phyloP scores from a whole-genome alignment of 2,888 invertebrate genomes.

The Caenorhabditis parvicauda region DNA sequence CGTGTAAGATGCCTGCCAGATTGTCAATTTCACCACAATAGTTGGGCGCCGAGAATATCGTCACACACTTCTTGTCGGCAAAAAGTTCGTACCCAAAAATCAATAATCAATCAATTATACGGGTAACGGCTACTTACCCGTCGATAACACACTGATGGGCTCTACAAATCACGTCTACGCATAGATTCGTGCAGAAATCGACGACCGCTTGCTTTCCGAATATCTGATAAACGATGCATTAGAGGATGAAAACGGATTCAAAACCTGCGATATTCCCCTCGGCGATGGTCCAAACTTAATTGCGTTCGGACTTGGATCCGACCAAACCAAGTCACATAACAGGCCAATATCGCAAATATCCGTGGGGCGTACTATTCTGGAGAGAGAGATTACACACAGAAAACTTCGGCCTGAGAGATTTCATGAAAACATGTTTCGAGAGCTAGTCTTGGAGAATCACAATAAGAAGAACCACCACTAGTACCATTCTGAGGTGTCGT shows the following conservation, averaged over 20 bases:
- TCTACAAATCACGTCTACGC: constrained; percentile 38
- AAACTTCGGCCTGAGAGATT: too few relatives aligned
- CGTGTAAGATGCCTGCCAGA: constrained; percentile 5
- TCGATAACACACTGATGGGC: constrained; percentile 41
- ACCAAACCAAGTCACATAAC: constrained; percentile 58
- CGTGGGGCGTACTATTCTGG: constrained; percentile 52
- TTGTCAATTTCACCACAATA: constrained; percentile 11
- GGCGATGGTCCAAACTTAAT: too few relatives aligned
- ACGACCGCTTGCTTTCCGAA: constrained; percentile 34
- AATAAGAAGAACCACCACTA: too few relatives aligned
- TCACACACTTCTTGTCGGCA: too few relatives aligned
- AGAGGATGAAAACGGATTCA: too few relatives aligned
- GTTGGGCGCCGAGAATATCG: too few relatives aligned
- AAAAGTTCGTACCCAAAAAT: constrained; percentile 29
- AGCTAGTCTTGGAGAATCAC: too few relatives aligned
- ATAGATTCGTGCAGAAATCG: constrained; percentile 28
- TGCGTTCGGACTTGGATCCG: constrained; percentile 56
- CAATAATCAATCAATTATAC: not conserved
- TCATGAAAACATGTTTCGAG: too few relatives aligned
- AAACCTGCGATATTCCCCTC: too few relatives aligned
- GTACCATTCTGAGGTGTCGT: too few relatives aligned
- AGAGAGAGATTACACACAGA: too few relatives aligned
- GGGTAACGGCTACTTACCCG: not conserved
- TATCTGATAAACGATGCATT: too few relatives aligned
- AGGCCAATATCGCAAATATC: constrained; percentile 59